Evolutionary conservation across 1,140 invertebrate genomes (phyloP).

Genomic region (Macrotrachela quadricornifera): DNA sequence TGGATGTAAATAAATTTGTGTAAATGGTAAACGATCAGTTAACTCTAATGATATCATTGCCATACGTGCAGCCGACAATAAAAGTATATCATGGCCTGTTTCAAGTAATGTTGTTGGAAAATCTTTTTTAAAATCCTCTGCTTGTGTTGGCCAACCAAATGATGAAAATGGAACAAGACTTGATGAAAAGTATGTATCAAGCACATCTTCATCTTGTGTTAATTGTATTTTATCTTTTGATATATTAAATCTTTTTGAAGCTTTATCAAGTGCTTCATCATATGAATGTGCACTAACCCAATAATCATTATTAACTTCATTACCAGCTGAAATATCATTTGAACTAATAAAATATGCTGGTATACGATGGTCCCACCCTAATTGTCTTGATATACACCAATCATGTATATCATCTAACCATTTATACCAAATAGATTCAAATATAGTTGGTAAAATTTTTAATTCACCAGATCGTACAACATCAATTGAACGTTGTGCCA

Average conservation of each 20-base stretch:
- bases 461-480: slow-evolving; percentile 61
- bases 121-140: slow-evolving; percentile 41
- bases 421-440: slow-evolving; percentile 74
- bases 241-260: slow-evolving; percentile 32
- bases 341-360: slow-evolving; percentile 50
- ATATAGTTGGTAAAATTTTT: slow-evolving; percentile 71
- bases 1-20: slow-evolving; percentile 68
- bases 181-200: slow-evolving; percentile 98
- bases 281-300: slow-evolving; percentile 71
- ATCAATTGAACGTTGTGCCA: slow-evolving; percentile 38
- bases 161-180: slow-evolving; percentile 85
- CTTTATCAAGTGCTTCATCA: slow-evolving; percentile 62
- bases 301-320: too few species aligned
- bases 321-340: slow-evolving; percentile 20
- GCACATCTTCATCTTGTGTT: slow-evolving; percentile 63
- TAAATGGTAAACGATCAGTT: slow-evolving; percentile 69
- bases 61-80: slow-evolving; percentile 99
- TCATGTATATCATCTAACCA: slow-evolving; percentile 78
- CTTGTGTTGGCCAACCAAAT: slow-evolving; percentile 79
- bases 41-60: slow-evolving; percentile 82
- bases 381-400: slow-evolving; percentile 90
- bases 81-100: slow-evolving; percentile 93
- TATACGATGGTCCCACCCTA: slow-evolving; percentile 98
- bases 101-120: slow-evolving; percentile 80
- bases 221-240: neutral